Evolutionary conservation across 2,888 invertebrate species (phyloP).

Genomic region (Cerceris rybyensis): DNA sequence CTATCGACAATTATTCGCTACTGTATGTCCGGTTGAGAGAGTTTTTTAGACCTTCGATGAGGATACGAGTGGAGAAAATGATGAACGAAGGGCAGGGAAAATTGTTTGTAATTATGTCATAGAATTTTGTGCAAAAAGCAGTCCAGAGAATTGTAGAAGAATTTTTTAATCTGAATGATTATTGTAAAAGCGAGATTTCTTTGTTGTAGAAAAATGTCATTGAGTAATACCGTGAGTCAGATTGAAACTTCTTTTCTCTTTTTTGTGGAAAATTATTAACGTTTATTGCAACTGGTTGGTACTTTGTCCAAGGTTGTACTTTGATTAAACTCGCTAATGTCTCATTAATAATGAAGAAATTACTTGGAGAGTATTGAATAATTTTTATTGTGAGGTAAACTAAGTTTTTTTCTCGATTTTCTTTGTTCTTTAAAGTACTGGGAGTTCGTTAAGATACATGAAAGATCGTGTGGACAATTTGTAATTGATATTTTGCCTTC

Average conservation of each 20-base stretch:
- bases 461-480: neutral
- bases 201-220: slow-evolving; percentile 30
- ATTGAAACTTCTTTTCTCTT: slow-evolving; percentile 14
- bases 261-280: slow-evolving; percentile 11
- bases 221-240: slow-evolving; percentile 33
- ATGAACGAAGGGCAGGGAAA: no score
- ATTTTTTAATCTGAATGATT: no score
- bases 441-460: neutral
- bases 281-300: neutral
- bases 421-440: neutral
- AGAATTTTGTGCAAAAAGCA: neutral
- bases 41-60: no score
- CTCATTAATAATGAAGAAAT: slow-evolving; percentile 39
- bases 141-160: neutral
- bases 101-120: neutral
- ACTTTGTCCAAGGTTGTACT: slow-evolving; percentile 29
- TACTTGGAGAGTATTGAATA: neutral
- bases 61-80: no score
- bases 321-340: slow-evolving; percentile 27
- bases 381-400: slow-evolving; percentile 4
- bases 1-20: neutral
- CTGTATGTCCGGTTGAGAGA: no score
- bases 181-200: slow-evolving; percentile 2
- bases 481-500: neutral
- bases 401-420: neutral